Base-by-base conservation (phyloP, 2,797 vertebrate species). In the Anabacerthia variegaticeps region DNA sequence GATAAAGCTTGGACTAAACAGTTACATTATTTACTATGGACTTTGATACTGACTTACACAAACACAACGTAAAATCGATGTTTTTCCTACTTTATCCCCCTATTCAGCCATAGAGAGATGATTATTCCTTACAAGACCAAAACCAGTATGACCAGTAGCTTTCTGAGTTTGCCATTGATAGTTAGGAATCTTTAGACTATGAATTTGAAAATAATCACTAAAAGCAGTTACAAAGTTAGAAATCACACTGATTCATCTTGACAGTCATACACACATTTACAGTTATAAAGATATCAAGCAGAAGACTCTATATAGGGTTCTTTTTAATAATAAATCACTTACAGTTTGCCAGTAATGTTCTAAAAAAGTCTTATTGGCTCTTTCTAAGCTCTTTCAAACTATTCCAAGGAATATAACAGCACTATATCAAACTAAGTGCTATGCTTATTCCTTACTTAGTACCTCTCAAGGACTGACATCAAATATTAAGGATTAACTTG, bases 401-500 rank as follows among this genome's bases (percentile, higher is more conserved):
- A n/a, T 32, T 69, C 16, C 58, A 91, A 77, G 56, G 37, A 91
- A 89, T 68, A 62, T 58, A 82, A 59, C 24, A 85, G 61, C 32
- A 32, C 43, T 82, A 13, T 14, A 34, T 77, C 49, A 79, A 77
- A 58, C 36, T 23, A 82, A 87, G 34, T 19, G 36, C 75, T 80
- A 8, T 26, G 34, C 49, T 77, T 80, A 65, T 39, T 83, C 28
- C 81, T 85, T 67, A 54, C 65, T 66, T 22, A 85, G 43, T 26
- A 67, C 20, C 54, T 66, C 73, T 78, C 46, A 88, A 91, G 65
- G 89, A 46, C 22, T 51, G 46, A 77, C 46, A 95, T 72, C 46
- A 82, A 85, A 63, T 66, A 88, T 49, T 80, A 89, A 91, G 66
- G 48, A 94, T 85, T 81, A 91, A 55, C n/a, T 7, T 84, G 58